Conservation (phyloP, 2,797 vertebrate species). For the Sebastes miniatus region DNA sequence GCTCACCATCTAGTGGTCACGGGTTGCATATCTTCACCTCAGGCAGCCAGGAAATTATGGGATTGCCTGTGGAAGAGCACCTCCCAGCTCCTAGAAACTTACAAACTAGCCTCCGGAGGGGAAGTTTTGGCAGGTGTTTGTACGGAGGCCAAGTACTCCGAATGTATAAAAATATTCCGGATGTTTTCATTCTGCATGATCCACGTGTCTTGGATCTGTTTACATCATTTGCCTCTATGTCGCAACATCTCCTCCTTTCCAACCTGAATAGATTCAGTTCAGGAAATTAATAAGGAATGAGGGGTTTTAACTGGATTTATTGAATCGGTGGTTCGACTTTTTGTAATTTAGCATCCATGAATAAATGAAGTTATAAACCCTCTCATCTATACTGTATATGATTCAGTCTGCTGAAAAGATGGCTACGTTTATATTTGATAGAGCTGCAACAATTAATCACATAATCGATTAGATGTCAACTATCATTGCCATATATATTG, state of each 20-base stretch:
- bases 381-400: background rate
- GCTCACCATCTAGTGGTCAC: slow-evolving; percentile 73
- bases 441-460: no score
- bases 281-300: background rate
- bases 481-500: no score
- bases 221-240: slow-evolving; percentile 7
- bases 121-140: slow-evolving; percentile 9
- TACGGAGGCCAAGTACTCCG: background rate
- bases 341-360: background rate
- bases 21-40: slow-evolving; percentile 26
- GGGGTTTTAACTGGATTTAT: background rate
- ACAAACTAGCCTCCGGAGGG: slow-evolving; percentile 13
- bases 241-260: background rate
- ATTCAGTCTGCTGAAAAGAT: background rate
- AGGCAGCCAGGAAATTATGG: slow-evolving; percentile 20
- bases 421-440: background rate
- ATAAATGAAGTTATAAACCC: background rate
- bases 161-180: slow-evolving; percentile 15
- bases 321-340: background rate
- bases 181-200: slow-evolving; percentile 17
- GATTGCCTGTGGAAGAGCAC: background rate
- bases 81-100: slow-evolving; percentile 45
- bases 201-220: slow-evolving; percentile 19
- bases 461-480: no score
- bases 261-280: background rate